phyloP scores from a whole-genome alignment of 53 echinoderm and acorn worm species.

The Patiria pectinifera region DNA sequence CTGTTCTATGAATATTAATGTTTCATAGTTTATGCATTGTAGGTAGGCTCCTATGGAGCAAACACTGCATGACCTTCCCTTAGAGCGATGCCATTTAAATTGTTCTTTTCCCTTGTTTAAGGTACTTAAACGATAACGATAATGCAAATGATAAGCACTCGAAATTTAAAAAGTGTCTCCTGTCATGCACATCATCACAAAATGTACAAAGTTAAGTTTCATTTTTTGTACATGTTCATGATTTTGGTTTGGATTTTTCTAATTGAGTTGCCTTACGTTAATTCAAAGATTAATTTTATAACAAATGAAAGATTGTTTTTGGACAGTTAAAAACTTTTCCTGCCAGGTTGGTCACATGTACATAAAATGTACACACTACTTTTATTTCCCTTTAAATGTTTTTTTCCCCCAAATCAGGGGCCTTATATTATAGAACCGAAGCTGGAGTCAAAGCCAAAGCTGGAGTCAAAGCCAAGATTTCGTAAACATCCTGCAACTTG shows the following conservation, averaged over 20 bases:
- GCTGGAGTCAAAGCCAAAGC: too few relatives aligned
- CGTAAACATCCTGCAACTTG: too few relatives aligned
- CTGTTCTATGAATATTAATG: not conserved
- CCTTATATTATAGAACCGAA: too few relatives aligned
- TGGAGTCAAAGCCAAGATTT: too few relatives aligned
- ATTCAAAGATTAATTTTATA: not conserved
- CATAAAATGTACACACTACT: not conserved
- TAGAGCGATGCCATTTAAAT: too few relatives aligned
- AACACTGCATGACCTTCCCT: not conserved
- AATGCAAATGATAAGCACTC: too few relatives aligned
- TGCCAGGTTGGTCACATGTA: not conserved
- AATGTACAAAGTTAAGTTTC: not conserved
- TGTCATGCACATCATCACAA: not conserved
- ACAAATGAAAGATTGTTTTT: not conserved
- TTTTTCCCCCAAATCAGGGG: too few relatives aligned
- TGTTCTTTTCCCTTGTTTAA: too few relatives aligned
- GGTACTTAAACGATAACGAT: too few relatives aligned
- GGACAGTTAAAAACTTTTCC: not conserved
- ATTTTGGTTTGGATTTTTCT: slow-evolving; percentile 11
- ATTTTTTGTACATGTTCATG: not conserved
- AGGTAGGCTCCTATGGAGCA: not conserved
- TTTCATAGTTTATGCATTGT: not conserved
- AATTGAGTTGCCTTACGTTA: slow-evolving; percentile 28
- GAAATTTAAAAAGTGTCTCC: too few relatives aligned
- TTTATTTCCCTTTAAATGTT: not conserved